Conservation (phyloP, 2,888 invertebrate species). For the Spicauda simplicius region DNA sequence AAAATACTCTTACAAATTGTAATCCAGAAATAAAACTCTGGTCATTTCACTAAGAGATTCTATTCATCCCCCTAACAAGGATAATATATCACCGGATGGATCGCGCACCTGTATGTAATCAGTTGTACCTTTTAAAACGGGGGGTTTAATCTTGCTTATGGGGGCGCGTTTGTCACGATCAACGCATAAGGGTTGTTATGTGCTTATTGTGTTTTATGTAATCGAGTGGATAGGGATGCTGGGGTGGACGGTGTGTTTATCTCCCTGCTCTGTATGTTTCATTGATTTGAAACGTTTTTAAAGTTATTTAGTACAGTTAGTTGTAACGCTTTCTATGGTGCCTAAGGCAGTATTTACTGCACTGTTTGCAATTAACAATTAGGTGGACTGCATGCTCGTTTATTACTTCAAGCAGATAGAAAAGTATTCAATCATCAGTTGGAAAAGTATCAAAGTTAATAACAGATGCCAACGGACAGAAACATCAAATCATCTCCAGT, state of each 20-base stretch:
- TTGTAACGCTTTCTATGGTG: no score
- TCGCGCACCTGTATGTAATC: conserved; percentile 10
- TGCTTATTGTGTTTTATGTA: neutral
- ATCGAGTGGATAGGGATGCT: neutral
- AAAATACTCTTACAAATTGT: neutral
- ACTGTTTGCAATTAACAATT: no score
- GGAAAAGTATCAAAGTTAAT: no score
- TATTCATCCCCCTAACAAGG: neutral
- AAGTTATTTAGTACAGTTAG: no score
- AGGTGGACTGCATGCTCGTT: no score
- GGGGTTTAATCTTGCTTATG: conserved; percentile 18
- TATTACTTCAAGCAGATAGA: no score
- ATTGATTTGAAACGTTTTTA: no score
- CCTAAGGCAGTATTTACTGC: no score
- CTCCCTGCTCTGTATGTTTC: no score
- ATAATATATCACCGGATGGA: neutral
- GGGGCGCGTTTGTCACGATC: conserved; percentile 14
- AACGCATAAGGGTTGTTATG: conserved; percentile 1
- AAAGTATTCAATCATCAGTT: no score
- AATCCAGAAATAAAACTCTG: neutral
- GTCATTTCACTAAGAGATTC: conserved; percentile 2
- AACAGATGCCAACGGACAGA: no score
- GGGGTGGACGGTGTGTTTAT: neutral
- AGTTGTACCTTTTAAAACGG: conserved; percentile 11
- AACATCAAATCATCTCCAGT: no score